Conservation (phyloP, 2,113 vertebrate genomes). For the Labeo rohita region DNA sequence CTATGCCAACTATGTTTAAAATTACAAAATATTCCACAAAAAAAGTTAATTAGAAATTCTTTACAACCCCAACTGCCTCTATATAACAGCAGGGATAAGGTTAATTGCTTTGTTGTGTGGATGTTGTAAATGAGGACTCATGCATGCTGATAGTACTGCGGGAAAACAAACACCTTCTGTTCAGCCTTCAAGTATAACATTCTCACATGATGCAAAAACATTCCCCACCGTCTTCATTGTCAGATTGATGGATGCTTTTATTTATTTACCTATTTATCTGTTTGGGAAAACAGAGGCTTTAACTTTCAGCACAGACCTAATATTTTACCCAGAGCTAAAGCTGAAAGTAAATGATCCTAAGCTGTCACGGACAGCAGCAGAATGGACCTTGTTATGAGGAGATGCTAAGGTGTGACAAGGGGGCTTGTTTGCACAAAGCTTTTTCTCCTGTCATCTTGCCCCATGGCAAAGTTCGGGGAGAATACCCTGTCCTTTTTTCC, state of each 20-base stretch:
- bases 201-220: slow-evolving; percentile 53
- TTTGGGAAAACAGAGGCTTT: slow-evolving; percentile 62
- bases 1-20: too few species aligned
- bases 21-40: too few species aligned
- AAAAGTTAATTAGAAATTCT: too few species aligned
- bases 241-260: slow-evolving; percentile 56
- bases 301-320: slow-evolving; percentile 60
- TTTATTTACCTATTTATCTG: slow-evolving; percentile 44
- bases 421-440: slow-evolving; percentile 74
- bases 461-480: slow-evolving; percentile 66
- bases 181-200: slow-evolving; percentile 31
- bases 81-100: background rate
- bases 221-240: slow-evolving; percentile 47
- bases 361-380: slow-evolving; percentile 6
- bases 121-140: background rate
- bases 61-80: background rate
- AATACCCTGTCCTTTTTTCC: slow-evolving; percentile 57
- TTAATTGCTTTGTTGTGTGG: slow-evolving; percentile 3
- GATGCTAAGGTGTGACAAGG: slow-evolving; percentile 58
- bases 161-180: slow-evolving; percentile 44
- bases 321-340: slow-evolving; percentile 56
- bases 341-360: slow-evolving; percentile 51
- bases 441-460: slow-evolving; percentile 70
- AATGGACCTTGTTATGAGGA: background rate
- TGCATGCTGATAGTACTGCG: slow-evolving; percentile 2